Conservation (phyloP, 2,113 vertebrate genomes). For the Dicrurus megarhynchus region DNA sequence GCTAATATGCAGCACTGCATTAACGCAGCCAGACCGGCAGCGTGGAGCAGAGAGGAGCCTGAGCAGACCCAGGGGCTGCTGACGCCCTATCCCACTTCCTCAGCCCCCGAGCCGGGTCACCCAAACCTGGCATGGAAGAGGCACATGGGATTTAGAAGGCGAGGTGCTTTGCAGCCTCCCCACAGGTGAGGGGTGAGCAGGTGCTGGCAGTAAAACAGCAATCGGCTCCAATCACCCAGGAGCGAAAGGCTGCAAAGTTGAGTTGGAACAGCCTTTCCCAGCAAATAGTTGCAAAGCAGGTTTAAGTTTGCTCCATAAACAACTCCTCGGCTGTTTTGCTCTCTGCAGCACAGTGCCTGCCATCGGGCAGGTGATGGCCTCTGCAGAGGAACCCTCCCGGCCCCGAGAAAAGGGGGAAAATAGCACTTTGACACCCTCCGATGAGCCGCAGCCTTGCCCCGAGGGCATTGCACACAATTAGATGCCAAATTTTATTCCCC, state of each 20-base stretch:
- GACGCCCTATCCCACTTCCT: neutral
- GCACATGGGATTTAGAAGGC: neutral
- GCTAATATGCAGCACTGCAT: neutral
- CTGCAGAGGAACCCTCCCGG: neutral
- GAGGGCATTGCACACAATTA: neutral
- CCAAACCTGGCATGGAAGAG: neutral
- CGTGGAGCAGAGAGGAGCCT: neutral
- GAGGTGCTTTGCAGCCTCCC: neutral
- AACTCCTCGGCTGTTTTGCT: neutral
- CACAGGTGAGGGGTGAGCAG: neutral
- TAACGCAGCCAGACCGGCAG: neutral
- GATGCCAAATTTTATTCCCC: neutral
- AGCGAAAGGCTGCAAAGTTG: neutral
- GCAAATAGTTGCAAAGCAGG: neutral
- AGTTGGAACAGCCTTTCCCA: neutral
- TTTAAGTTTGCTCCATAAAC: slow-evolving; percentile 8
- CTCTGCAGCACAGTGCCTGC: neutral
- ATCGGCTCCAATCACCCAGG: neutral
- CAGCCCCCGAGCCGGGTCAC: neutral
- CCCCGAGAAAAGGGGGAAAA: neutral
- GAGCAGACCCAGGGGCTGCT: neutral
- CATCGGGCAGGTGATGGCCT: neutral
- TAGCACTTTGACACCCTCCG: neutral
- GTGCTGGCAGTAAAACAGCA: neutral
- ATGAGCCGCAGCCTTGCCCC: neutral